These are phyloP conservation scores for Fulica atra DNA, from an alignment of 2,113 vertebrate genomes.

Conservation along the genomic window DNA sequence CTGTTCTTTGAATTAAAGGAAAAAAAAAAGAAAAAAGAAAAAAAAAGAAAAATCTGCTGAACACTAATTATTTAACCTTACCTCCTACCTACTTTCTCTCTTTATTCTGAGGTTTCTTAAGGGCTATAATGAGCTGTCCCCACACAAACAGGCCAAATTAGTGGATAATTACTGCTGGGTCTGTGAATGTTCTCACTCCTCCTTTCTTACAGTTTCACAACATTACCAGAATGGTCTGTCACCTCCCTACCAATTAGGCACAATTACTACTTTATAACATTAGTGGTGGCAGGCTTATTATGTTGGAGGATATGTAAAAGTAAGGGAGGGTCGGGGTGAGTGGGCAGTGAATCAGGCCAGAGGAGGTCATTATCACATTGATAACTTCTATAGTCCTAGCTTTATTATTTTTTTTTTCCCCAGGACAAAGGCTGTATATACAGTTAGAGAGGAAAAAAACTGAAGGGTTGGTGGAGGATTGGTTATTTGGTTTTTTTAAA, in stretches of 20 bases:
- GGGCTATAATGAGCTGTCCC: slow-evolving; percentile 96
- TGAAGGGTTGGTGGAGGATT: background rate
- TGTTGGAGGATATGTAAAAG: slow-evolving; percentile 83
- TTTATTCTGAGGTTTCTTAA: slow-evolving; percentile 93
- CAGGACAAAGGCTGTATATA: background rate
- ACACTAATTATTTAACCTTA: slow-evolving; percentile 96
- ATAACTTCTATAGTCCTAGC: slow-evolving; percentile 53
- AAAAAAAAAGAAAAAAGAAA: background rate
- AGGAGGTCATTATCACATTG: slow-evolving; percentile 49
- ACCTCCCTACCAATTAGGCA: slow-evolving; percentile 98
- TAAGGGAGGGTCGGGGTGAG: slow-evolving; percentile 71
- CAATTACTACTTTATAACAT: slow-evolving; percentile 97
- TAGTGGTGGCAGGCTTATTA: slow-evolving; percentile 90
- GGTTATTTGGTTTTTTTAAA: background rate
- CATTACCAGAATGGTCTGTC: slow-evolving; percentile 92
- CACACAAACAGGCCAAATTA: slow-evolving; percentile 98
- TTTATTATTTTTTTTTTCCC: slow-evolving; percentile 37
- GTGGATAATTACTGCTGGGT: slow-evolving; percentile 95
- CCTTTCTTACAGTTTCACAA: slow-evolving; percentile 85
- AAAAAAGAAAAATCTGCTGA: slow-evolving; percentile 75
- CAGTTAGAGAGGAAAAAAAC: background rate
- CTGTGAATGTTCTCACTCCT: slow-evolving; percentile 88
- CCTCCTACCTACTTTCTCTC: slow-evolving; percentile 92
- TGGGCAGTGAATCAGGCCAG: slow-evolving; percentile 60
- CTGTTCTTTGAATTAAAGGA: slow-evolving; percentile 68